Evolutionary conservation across 1,140 invertebrate species (phyloP).

Genomic region (Pinna nobilis): DNA sequence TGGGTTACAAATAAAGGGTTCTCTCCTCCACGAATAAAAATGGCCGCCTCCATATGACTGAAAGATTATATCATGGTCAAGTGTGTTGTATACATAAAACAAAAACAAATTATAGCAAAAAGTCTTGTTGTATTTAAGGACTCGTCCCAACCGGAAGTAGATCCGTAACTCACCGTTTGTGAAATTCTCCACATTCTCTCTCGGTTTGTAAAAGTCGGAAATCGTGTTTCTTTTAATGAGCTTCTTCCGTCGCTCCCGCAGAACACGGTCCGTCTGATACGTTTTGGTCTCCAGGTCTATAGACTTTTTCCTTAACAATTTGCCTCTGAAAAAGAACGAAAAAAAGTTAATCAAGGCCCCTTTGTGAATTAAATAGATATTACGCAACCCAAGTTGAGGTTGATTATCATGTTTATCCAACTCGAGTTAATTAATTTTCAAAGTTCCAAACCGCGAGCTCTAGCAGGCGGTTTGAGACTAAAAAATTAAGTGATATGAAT

Average conservation of each 20-base stretch:
- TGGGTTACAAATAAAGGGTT: no score
- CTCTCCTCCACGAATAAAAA: no score
- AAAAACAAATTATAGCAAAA: not conserved
- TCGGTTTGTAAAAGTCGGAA: constrained; percentile 35
- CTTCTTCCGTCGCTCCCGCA: constrained; percentile 34
- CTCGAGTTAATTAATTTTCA: no score
- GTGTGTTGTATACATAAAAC: constrained; percentile 71
- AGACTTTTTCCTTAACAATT: constrained; percentile 14
- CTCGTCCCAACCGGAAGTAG: not conserved
- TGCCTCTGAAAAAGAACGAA: not conserved
- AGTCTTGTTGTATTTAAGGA: no score
- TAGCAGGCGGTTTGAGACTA: not conserved
- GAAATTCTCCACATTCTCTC: not conserved
- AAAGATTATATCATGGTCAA: constrained; percentile 72
- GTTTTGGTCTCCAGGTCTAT: constrained; percentile 33
- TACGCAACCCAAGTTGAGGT: not conserved
- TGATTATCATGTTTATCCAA: no score
- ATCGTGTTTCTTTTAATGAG: constrained; percentile 37
- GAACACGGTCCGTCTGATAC: constrained; percentile 28
- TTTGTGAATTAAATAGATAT: not conserved
- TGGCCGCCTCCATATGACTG: no score
- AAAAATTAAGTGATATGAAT: not conserved
- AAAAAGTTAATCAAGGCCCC: not conserved
- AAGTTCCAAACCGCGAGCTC: no score
- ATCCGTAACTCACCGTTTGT: not conserved